Evolutionary conservation across 2,888 invertebrate species (phyloP), one percentile per base, ranked within the genome.

Genomic region (Euclidia mi): DNA sequence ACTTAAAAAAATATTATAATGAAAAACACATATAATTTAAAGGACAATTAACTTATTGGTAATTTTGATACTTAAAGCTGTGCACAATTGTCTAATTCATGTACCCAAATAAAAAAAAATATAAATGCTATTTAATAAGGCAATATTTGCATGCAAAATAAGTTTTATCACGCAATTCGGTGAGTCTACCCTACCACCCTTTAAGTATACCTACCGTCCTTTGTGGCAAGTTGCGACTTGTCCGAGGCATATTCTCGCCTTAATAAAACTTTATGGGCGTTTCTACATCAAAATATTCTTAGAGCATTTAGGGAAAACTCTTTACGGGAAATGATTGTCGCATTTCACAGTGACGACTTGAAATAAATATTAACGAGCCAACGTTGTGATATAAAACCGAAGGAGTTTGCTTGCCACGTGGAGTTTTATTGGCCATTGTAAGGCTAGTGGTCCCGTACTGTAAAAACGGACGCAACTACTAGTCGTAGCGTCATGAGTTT

Each of bases 171-270:
- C n/a, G n/a, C n/a, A n/a, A n/a, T n/a, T n/a, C n/a, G n/a, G n/a
- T n/a, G n/a, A n/a, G n/a, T n/a, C n/a, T n/a, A n/a, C n/a, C n/a
- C n/a, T n/a, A 61, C 50, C 50, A 66, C 66, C 65, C 70, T 76
- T 64, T 58, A 75, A 53, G 63, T 73, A 74, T 51, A 64, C 73
- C 79, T 51, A 64, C 73, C 79, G 68, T 71, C 71, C 65, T 79
- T 81, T 82, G 79, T 79, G 64, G 61, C 57, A 80, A 81, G 67
- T 83, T 79, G 64, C 65, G 61, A 57, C 50, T 69, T 60, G 58
- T 68, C 65, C 64, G 53, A 72, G 53, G 68, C 66, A 76, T 76
- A 71, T 69, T 68, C 62, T 70, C 51, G 59, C 65, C 51, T 65
- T 70, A 77, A 73, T 65, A 79, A 76, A 79, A 75, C 53, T 80